Percentiles rank a stretch among this genome's conserved stretches.
Conservation (phyloP, 2,113 vertebrate species). For the Thamnaconus septentrionalis region DNA sequence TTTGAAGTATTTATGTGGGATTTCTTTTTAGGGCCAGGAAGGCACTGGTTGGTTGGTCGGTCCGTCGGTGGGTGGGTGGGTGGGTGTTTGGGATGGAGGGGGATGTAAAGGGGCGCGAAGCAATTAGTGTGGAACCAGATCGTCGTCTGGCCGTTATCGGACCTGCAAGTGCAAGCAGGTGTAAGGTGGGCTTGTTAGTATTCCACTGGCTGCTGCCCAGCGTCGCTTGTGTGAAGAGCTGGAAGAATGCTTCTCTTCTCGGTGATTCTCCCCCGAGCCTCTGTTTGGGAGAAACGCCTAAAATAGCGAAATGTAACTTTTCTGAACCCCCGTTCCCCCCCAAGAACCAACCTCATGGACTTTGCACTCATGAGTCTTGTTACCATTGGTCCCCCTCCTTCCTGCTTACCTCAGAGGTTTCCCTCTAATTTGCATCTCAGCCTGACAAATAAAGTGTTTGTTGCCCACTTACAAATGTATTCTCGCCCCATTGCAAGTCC, state of each 20-base stretch:
- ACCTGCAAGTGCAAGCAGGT: constrained; percentile 62
- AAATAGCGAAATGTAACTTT: constrained; percentile 8
- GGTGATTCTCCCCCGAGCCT: no score
- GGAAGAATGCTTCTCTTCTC: no score
- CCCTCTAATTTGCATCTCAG: no score
- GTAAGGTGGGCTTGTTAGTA: constrained; percentile 70
- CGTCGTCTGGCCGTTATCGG: constrained; percentile 48
- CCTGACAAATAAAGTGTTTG: constrained; percentile 30
- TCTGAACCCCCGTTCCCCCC: not conserved
- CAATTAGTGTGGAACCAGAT: constrained; percentile 56
- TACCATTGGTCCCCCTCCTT: not conserved
- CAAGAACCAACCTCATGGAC: not conserved
- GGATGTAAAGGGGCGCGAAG: not conserved
- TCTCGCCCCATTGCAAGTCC: not conserved
- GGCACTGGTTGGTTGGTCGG: not conserved
- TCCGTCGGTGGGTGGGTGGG: constrained; percentile 2
- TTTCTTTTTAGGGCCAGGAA: constrained; percentile 25
- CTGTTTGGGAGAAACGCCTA: constrained; percentile 8
- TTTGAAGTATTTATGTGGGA: constrained; percentile 44
- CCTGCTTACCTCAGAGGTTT: not conserved
- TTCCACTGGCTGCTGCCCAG: constrained; percentile 35
- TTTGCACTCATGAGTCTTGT: not conserved
- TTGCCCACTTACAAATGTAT: constrained; percentile 36
- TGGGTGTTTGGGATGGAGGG: not conserved
- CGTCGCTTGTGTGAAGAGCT: constrained; percentile 32